Evolutionary conservation across 2,888 invertebrate genomes (phyloP), one percentile per base, ranked within the genome.

Genomic region (Willowsia nigromaculata): DNA sequence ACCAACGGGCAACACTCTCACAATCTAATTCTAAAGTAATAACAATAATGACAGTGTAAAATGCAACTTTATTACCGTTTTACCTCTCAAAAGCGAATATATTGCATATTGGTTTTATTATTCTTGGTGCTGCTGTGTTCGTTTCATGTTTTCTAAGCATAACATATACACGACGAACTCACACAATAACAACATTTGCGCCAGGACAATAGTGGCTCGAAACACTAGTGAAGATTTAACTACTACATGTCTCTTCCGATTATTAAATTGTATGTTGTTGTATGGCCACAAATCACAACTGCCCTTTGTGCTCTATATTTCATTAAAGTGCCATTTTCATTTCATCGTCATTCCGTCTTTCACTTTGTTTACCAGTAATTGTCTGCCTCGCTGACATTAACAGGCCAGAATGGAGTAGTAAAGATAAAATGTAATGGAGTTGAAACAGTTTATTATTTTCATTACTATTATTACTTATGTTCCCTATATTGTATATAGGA

Each of bases 21-120:
- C 81, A 62, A 68, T 87, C 71, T 68, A 81, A 80, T 87, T 87
- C 87, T 22, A 56, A 81, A 68, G 81, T 27, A 59, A 81, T 62
- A 81, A 81, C 22, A 87, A 56, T 81, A 87, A 81, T 87, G 81
- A 86, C 68, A 86, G 65, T 81, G 87, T 81, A 81, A 81, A 71
- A 62, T 37, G 7, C 40, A 87, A 71, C 71, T 68, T 87, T 81
- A 87, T 87, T 71, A 27, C 87, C 37, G 37, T n/a, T 81, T 81
- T 87, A 7, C 53, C 22, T 56, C 56, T 56, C 22, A 25, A 37
- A 56, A 56, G 25, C 25, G 25, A 25, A 47, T 47, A 59, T 47
- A 56, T 25, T 56, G 56, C 56, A 71, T 43, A 37, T 56, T 65
- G 18, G 43, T 33, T 37, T 65, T 11, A 50, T 59, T 13, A 27